phyloP scores from a whole-genome alignment of 1,140 invertebrate genomes.

The Sinella curviseta region DNA sequence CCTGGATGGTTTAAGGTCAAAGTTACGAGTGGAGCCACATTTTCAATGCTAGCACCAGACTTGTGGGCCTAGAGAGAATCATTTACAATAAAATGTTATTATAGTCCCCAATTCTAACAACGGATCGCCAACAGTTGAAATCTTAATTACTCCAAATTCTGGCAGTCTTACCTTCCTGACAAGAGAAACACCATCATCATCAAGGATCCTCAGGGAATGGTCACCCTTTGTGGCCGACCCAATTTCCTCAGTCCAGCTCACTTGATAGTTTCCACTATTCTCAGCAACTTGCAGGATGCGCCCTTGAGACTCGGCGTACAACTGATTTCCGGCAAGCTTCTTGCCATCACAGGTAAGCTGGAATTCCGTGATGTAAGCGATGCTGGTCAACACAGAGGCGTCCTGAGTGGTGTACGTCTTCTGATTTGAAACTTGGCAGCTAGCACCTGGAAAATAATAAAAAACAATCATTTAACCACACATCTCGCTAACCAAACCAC shows the following conservation, averaged over 20 bases:
- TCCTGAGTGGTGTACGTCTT: constrained; percentile 81
- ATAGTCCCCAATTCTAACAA: neutral
- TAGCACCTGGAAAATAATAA: neutral
- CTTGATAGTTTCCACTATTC: constrained; percentile 73
- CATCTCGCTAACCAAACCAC: neutral
- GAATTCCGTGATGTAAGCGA: constrained; percentile 59
- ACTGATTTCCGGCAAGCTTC: constrained; percentile 51
- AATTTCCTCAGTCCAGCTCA: constrained; percentile 87
- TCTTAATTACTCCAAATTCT: neutral
- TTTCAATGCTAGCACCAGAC: constrained; percentile 61
- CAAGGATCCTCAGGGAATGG: constrained; percentile 77
- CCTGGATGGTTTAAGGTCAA: constrained; percentile 78
- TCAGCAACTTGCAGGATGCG: constrained; percentile 53
- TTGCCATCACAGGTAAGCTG: constrained; percentile 58
- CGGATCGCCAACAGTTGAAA: neutral
- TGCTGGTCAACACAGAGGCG: constrained; percentile 78
- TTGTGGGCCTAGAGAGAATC: constrained; percentile 56
- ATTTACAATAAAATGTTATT: neutral
- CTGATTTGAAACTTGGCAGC: constrained; percentile 52
- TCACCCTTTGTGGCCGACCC: constrained; percentile 74
- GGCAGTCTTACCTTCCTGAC: constrained; percentile 68
- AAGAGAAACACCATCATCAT: constrained; percentile 85
- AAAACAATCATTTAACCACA: neutral
- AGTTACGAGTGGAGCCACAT: constrained; percentile 67
- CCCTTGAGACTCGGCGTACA: constrained; percentile 36